These are phyloP conservation scores for Clusia tigrina DNA, from an alignment of 2,888 invertebrate species.

Conservation along the genomic window DNA sequence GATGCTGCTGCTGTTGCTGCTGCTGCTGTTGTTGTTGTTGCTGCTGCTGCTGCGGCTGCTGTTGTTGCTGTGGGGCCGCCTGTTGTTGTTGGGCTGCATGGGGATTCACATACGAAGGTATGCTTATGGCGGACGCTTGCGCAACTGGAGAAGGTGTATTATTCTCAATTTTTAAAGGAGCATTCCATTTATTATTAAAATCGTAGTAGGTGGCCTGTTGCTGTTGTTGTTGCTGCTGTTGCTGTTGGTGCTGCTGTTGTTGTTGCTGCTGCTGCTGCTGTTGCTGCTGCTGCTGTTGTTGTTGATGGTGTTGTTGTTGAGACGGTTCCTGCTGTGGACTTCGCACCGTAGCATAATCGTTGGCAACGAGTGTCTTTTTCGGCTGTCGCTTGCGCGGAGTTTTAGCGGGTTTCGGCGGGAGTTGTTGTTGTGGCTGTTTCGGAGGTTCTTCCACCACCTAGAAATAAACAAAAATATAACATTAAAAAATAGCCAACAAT, in stretches of 20 bases:
- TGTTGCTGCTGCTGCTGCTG: slow-evolving; percentile 58
- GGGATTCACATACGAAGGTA: slow-evolving; percentile 66
- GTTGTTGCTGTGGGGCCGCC: slow-evolving; percentile 42
- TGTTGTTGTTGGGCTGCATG: slow-evolving; percentile 45
- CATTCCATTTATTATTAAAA: slow-evolving; percentile 83
- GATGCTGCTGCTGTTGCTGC: slow-evolving; percentile 55
- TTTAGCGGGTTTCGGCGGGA: slow-evolving; percentile 57
- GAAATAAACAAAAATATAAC: slow-evolving; percentile 34
- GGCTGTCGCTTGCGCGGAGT: slow-evolving; percentile 62
- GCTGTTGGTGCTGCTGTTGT: slow-evolving; percentile 61
- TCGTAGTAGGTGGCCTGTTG: slow-evolving; percentile 74
- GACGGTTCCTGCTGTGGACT: slow-evolving; percentile 52
- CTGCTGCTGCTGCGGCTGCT: slow-evolving; percentile 54
- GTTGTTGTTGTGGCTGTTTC: slow-evolving; percentile 38
- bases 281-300: slow-evolving; percentile 55
- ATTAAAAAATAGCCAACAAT: neutral
- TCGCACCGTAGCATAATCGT: slow-evolving; percentile 53
- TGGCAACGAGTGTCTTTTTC: slow-evolving; percentile 59
- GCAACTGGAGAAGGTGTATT: slow-evolving; percentile 56
- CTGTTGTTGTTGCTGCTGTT: slow-evolving; percentile 45
- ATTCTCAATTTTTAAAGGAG: slow-evolving; percentile 66
- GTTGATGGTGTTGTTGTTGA: slow-evolving; percentile 53
- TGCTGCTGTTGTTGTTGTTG: slow-evolving; percentile 66
- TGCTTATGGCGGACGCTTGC: slow-evolving; percentile 56
- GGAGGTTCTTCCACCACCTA: slow-evolving; percentile 54